Evolutionary conservation across 2,113 vertebrate genomes (phyloP).

Genomic region (Heterocephalus glaber): DNA sequence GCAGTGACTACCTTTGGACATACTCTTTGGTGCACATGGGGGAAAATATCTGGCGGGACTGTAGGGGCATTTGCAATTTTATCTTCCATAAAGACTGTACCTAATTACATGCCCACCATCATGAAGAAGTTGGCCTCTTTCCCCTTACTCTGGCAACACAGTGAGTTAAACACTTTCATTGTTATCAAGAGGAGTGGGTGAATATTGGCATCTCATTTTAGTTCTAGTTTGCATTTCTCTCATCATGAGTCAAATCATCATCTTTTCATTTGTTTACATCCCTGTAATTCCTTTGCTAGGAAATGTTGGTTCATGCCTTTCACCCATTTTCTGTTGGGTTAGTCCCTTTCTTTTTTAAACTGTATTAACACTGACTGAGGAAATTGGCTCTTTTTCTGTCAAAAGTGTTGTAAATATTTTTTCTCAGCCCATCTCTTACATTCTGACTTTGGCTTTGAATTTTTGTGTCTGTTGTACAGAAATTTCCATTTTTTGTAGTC

Average conservation of each 20-base stretch:
- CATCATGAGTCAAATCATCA: not conserved
- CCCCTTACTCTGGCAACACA: fast-evolving
- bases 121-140: not conserved
- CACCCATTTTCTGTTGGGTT: not conserved
- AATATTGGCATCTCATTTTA: not conserved
- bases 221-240: not conserved
- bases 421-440: not conserved
- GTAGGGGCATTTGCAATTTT: not conserved
- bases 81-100: not conserved
- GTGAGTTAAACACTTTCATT: not conserved
- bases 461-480: not conserved
- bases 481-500: not conserved
- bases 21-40: not conserved
- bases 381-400: not conserved
- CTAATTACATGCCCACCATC: not conserved
- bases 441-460: not conserved
- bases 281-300: not conserved
- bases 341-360: not conserved
- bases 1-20: not conserved
- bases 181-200: not conserved
- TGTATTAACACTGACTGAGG: not conserved
- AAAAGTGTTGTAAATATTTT: not conserved
- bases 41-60: not conserved
- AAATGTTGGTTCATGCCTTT: not conserved
- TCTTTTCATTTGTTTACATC: not conserved